These are phyloP conservation scores for Anolis carolinensis DNA, from an alignment of 2,113 vertebrate genomes.

Conservation along the genomic window DNA sequence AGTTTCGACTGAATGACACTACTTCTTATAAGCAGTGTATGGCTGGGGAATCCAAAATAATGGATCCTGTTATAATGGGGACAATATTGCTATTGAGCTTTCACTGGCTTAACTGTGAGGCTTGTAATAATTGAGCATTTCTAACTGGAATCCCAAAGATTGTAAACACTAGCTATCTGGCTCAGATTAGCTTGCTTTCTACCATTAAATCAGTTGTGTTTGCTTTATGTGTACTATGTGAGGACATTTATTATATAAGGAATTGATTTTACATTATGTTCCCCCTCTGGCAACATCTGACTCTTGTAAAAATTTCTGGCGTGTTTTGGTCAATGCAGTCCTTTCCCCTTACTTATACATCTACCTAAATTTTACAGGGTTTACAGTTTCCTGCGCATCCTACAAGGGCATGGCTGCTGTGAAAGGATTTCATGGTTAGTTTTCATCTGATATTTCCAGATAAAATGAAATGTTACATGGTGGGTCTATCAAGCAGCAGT, in stretches of 20 bases:
- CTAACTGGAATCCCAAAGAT: background rate
- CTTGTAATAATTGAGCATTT: background rate
- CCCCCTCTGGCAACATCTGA: background rate
- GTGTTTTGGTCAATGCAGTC: background rate
- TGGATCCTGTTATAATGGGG: background rate
- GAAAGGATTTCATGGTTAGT: slow-evolving; percentile 10
- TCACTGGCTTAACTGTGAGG: background rate
- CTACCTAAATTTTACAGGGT: background rate
- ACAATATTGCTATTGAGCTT: background rate
- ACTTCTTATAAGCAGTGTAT: background rate
- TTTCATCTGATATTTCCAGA: background rate
- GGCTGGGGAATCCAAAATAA: background rate
- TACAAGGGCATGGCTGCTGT: background rate
- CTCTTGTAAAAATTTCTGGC: background rate
- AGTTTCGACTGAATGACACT: background rate
- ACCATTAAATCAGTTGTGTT: background rate
- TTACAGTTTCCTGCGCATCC: background rate
- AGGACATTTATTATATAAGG: background rate
- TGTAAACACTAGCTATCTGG: background rate
- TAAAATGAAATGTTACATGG: slow-evolving; percentile 4
- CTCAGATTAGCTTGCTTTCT: background rate
- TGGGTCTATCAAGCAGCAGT: background rate
- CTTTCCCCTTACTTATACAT: background rate
- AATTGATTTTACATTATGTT: slow-evolving; percentile 15
- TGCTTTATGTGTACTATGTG: background rate